These are phyloP conservation scores for Epizoanthus stellaris DNA, from an alignment of 92 coral and sea anemone genomes.

Conservation along the genomic window DNA sequence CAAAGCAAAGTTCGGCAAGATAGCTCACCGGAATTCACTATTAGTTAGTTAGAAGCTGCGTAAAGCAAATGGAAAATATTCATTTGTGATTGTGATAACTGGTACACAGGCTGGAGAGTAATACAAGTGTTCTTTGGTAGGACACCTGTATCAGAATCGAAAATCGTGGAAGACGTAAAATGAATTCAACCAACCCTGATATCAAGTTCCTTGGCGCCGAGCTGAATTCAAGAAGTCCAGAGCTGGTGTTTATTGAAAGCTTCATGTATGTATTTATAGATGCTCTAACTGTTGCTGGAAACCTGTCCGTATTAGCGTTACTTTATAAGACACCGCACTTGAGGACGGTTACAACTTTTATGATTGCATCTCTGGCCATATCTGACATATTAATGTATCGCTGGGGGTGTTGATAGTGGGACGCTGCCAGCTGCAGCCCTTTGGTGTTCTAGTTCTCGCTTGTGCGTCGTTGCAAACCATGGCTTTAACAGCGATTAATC, in stretches of 20 bases:
- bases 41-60: too few species aligned
- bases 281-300: constrained; percentile 29
- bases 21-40: too few species aligned
- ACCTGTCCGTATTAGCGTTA: background rate
- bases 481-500: constrained; percentile 78
- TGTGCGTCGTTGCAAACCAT: constrained; percentile 78
- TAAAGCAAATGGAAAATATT: too few species aligned
- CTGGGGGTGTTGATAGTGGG: constrained; percentile 66
- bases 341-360: background rate
- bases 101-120: too few species aligned
- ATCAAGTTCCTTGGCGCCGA: background rate
- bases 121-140: too few species aligned
- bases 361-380: constrained; percentile 28
- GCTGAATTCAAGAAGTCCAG: constrained; percentile 40
- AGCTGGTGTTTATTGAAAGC: constrained; percentile 40
- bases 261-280: background rate
- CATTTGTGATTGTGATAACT: too few species aligned
- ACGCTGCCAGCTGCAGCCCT: constrained; percentile 76
- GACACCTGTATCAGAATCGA: too few species aligned
- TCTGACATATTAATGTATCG: constrained; percentile 13
- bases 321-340: background rate
- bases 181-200: background rate
- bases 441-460: constrained; percentile 66
- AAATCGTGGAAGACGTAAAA: background rate
- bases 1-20: too few species aligned